Percentiles rank a stretch among this genome's conserved stretches.
Evolutionary conservation across 2,797 vertebrate species (phyloP).

Genomic region (Chiroxiphia lanceolata): DNA sequence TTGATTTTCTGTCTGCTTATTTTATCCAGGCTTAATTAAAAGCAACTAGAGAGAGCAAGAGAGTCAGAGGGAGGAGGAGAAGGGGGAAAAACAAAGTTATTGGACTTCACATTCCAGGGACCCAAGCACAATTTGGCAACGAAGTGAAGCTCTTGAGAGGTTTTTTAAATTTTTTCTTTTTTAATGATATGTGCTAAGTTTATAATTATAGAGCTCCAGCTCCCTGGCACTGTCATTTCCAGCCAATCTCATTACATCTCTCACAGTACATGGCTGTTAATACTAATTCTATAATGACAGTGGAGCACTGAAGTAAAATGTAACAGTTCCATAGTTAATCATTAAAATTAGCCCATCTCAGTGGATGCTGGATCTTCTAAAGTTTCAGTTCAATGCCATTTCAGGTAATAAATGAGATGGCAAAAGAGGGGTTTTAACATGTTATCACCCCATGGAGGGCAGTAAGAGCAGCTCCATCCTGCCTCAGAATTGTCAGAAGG

Average conservation of each 20-base stretch:
- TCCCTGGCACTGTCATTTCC: constrained; percentile 37
- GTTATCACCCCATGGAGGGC: constrained; percentile 1
- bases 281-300: constrained; percentile 73
- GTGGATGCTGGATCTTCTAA: constrained; percentile 64
- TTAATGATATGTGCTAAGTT: constrained; percentile 13
- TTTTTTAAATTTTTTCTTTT: neutral
- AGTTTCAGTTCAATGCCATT: constrained; percentile 58
- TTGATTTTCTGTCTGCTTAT: constrained; percentile 46
- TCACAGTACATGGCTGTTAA: constrained; percentile 48
- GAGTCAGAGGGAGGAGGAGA: neutral
- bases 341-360: constrained; percentile 72
- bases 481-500: neutral
- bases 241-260: constrained; percentile 66
- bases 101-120: neutral
- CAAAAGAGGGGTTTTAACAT: constrained; percentile 54
- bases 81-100: neutral
- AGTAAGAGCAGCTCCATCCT: neutral
- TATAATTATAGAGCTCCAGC: constrained; percentile 27
- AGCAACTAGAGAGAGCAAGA: constrained; percentile 11
- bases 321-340: constrained; percentile 75
- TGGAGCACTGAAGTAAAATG: constrained; percentile 65
- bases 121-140: neutral
- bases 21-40: constrained; percentile 57
- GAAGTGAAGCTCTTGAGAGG: neutral
- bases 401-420: constrained; percentile 69